Conservation (phyloP, 2,888 invertebrate species). For the Vanessa cardui region DNA sequence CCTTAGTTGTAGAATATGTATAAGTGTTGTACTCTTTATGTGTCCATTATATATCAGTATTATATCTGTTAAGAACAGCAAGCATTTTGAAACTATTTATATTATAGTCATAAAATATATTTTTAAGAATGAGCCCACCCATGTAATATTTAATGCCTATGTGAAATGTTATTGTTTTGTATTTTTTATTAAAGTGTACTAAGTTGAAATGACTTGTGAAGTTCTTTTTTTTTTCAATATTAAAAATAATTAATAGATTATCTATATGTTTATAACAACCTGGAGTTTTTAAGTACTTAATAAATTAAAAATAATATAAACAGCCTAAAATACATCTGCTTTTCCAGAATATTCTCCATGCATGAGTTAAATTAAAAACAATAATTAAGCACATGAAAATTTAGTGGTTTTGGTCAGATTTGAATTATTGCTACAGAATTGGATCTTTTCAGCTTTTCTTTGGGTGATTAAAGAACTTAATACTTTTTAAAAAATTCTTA, state of each 20-base stretch:
- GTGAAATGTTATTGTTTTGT: neutral
- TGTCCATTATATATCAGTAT: slow-evolving; percentile 28
- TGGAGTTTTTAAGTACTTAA: no score
- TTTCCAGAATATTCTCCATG: no score
- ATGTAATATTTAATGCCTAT: slow-evolving; percentile 4
- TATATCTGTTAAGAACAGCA: slow-evolving; percentile 18
- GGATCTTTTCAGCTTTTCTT: no score
- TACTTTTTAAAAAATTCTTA: no score
- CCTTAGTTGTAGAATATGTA: neutral
- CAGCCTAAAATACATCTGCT: no score
- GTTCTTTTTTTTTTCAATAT: neutral
- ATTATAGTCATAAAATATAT: slow-evolving; percentile 7
- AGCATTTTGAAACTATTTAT: slow-evolving; percentile 13
- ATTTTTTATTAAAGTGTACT: neutral
- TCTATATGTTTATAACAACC: no score
- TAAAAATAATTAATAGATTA: neutral
- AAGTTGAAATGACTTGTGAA: neutral
- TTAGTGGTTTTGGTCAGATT: no score
- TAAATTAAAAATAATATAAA: no score
- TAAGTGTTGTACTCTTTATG: neutral
- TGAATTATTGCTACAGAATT: no score
- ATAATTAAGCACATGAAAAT: no score
- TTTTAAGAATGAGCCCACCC: slow-evolving; percentile 27
- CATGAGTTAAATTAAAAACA: no score
- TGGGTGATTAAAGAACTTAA: no score